phyloP scores from a whole-genome alignment of 2,113 vertebrate genomes.

The Acrocephalus kingi region DNA sequence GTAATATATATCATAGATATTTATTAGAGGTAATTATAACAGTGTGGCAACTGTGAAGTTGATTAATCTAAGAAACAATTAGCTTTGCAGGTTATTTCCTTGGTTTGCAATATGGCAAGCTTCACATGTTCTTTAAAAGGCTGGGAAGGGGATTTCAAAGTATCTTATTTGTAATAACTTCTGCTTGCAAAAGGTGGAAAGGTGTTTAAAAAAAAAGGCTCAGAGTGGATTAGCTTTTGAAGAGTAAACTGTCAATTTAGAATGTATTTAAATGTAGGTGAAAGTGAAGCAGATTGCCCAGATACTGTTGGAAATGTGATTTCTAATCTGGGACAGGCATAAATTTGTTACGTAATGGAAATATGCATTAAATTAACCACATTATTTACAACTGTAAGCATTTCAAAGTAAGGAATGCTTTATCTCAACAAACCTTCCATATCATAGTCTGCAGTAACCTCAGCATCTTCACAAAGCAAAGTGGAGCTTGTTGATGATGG shows the following conservation, averaged over 20 bases:
- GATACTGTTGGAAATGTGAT: neutral
- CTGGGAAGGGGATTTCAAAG: neutral
- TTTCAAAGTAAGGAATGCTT: neutral
- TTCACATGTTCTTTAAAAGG: neutral
- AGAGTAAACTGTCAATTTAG: neutral
- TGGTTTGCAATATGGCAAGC: neutral
- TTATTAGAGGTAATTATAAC: neutral
- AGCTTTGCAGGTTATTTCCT: neutral
- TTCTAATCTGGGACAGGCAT: neutral
- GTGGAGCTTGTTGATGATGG: conserved; percentile 92
- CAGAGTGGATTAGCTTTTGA: neutral
- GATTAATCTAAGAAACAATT: neutral
- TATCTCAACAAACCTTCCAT: conserved; percentile 88
- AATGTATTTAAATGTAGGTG: neutral
- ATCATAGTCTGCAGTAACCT: conserved; percentile 90
- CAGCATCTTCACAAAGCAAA: conserved; percentile 92
- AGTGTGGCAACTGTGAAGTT: neutral
- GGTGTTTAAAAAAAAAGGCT: neutral
- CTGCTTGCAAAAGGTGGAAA: neutral
- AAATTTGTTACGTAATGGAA: neutral
- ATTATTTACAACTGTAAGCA: neutral
- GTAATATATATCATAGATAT: neutral
- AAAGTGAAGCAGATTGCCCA: neutral
- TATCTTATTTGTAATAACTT: neutral
- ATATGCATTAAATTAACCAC: neutral